Evolutionary conservation across 2,888 invertebrate species (phyloP).

Genomic region (Epicampocera succincta): DNA sequence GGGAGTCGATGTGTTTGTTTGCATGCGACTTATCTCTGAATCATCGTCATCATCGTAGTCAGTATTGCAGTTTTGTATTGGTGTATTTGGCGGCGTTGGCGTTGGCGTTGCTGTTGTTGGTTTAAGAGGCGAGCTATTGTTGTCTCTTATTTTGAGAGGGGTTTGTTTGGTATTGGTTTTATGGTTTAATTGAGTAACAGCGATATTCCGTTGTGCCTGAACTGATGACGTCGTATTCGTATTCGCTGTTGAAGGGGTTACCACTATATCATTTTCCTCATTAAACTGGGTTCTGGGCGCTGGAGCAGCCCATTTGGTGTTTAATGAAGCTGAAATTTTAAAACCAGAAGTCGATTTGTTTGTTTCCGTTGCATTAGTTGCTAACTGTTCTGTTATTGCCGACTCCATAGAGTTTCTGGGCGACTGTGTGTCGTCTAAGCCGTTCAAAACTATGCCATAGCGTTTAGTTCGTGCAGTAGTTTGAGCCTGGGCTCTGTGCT

Average conservation of each 20-base stretch:
- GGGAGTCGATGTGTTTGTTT: conserved; percentile 82
- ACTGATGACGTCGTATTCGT: conserved; percentile 51
- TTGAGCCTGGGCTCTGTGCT: conserved; percentile 68
- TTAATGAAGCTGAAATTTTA: conserved; percentile 36
- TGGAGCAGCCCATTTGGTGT: conserved; percentile 60
- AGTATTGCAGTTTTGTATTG: conserved; percentile 43
- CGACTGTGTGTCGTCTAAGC: conserved; percentile 74
- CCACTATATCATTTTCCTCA: conserved; percentile 67
- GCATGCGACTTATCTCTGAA: conserved; percentile 81
- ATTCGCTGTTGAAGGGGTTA: conserved; percentile 39
- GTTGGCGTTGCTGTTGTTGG: conserved; percentile 31
- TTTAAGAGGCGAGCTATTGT: conserved; percentile 13
- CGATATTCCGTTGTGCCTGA: conserved; percentile 25
- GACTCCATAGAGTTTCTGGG: conserved; percentile 55
- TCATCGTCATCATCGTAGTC: conserved; percentile 82
- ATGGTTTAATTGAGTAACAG: conserved; percentile 32
- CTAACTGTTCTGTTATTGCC: conserved; percentile 33
- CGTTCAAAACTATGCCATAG: conserved; percentile 81
- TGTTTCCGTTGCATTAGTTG: conserved; percentile 37
- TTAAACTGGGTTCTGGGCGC: conserved; percentile 56
- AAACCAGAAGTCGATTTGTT: conserved; percentile 34
- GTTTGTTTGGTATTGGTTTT: conserved; percentile 61
- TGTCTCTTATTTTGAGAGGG: conserved; percentile 44
- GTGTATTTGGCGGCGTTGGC: conserved; percentile 31
- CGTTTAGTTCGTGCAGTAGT: conserved; percentile 77